Evolutionary conservation across 2,888 invertebrate genomes (phyloP), one percentile per base, ranked within the genome.

Genomic region (Acleris emargana): DNA sequence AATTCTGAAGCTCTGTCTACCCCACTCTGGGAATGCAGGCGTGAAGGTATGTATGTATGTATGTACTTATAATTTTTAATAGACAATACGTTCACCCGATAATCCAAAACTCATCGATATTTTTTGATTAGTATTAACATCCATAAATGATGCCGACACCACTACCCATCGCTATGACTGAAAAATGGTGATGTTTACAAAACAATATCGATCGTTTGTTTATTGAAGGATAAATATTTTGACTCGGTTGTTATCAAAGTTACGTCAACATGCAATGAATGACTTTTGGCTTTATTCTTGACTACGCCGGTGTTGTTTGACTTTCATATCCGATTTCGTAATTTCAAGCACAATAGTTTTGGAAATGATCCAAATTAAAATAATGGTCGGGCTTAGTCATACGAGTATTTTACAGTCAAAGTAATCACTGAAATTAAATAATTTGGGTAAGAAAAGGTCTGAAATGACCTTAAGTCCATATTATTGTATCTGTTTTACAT

Each of bases 271-370:
- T 38, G 6, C 32, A 38, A 13, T 38, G 28, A 47, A 43, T 54
- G 47, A 47, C 43, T 51, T 64, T 59, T 42, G 59, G 49, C 60
- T 55, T 55, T 52, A 45, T 60, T 59, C 53, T 38, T 49, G 54
- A 57, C 62, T 42, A 11, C 20, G 59, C 42, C 18, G 45, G 42
- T 25, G 47, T 22, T 53, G 64, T 53, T 55, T 55, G 50, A 55
- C 60, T 51, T 51, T 55, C 47, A 60, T 55, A 51, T 60, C 55
- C 64, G 54, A 66, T 66, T 66, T 50, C 59, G 32, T 45, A 59
- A 60, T 51, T 53, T 58, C 54, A 42, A 45, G 53, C 38, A 20
- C 42, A 49, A 64, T 59, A 47, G 63, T 63, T 63, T 62, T 66
- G 60, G 64, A 60, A 55, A 55, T 55, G 55, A 45, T 66, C 64